Evolutionary conservation across 2,888 invertebrate species (phyloP).

Genomic region (Tridacna crocea): DNA sequence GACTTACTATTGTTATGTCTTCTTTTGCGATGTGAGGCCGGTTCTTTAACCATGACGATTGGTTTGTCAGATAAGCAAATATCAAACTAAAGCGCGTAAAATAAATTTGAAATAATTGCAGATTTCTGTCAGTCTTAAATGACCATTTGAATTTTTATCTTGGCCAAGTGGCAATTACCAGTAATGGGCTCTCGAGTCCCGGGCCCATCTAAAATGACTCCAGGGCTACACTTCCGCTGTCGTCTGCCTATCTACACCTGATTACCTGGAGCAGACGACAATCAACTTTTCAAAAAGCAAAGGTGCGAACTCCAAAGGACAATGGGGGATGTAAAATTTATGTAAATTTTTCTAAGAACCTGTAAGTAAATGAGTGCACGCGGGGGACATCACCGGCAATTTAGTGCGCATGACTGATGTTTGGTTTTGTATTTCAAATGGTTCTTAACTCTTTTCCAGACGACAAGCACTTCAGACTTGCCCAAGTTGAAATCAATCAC

Average conservation of each 20-base stretch:
- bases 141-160: constrained; percentile 32
- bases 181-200: constrained; percentile 21
- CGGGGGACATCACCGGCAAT: constrained; percentile 30
- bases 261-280: constrained; percentile 16
- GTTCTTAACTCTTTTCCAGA: not conserved
- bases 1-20: too few species aligned
- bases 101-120: constrained; percentile 54
- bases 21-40: too few species aligned
- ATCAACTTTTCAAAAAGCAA: constrained; percentile 23
- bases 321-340: constrained; percentile 48
- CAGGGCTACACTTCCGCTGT: constrained; percentile 19
- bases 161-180: constrained; percentile 5
- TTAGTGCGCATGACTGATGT: constrained; percentile 49
- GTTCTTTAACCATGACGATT: not conserved
- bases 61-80: constrained; percentile 25
- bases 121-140: constrained; percentile 45
- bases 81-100: constrained; percentile 18
- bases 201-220: constrained; percentile 10
- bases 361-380: constrained; percentile 47
- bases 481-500: too few species aligned
- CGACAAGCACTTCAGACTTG: too few species aligned
- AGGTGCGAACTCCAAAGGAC: constrained; percentile 3
- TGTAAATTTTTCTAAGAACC: constrained; percentile 51
- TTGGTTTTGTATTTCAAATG: constrained; percentile 51
- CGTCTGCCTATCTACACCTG: constrained; percentile 16